Evolutionary conservation across 2,797 vertebrate genomes (phyloP).

Genomic region (Melanotaenia nigrans): DNA sequence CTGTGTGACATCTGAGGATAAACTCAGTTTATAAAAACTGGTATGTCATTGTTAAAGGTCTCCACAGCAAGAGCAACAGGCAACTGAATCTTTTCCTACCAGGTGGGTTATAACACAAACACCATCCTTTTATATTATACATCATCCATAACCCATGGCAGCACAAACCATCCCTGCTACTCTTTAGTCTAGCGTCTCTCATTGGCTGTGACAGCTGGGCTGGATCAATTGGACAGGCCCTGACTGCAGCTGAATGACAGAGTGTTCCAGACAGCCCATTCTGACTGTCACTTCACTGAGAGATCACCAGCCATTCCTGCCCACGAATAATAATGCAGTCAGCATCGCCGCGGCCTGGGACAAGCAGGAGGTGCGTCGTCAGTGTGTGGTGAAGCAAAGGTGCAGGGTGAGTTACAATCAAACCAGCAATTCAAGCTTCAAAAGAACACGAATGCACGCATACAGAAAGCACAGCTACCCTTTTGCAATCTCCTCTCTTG

Average conservation of each 20-base stretch:
- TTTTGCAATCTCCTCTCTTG: conserved; percentile 28
- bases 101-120: conserved; percentile 63
- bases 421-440: conserved; percentile 16
- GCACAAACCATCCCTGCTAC: conserved; percentile 58
- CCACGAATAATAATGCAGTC: conserved; percentile 73
- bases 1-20: conserved; percentile 5
- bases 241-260: conserved; percentile 73
- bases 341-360: conserved; percentile 43
- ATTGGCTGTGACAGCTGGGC: conserved; percentile 78
- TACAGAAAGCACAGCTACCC: conserved; percentile 4
- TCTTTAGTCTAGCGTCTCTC: conserved; percentile 70
- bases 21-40: conserved; percentile 34
- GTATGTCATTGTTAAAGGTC: background rate
- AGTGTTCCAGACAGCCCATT: conserved; percentile 74
- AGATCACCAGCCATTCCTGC: conserved; percentile 74
- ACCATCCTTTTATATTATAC: conserved; percentile 61
- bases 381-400: conserved; percentile 11
- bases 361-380: conserved; percentile 2
- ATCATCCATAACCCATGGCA: conserved; percentile 68
- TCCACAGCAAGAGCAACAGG: conserved; percentile 22
- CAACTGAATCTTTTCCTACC: conserved; percentile 48
- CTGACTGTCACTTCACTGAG: conserved; percentile 79
- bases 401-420: conserved; percentile 29
- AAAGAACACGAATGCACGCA: conserved; percentile 24
- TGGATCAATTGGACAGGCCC: conserved; percentile 76